phyloP scores from a whole-genome alignment of 2,113 vertebrate genomes.

The Zosterops hypoxanthus region DNA sequence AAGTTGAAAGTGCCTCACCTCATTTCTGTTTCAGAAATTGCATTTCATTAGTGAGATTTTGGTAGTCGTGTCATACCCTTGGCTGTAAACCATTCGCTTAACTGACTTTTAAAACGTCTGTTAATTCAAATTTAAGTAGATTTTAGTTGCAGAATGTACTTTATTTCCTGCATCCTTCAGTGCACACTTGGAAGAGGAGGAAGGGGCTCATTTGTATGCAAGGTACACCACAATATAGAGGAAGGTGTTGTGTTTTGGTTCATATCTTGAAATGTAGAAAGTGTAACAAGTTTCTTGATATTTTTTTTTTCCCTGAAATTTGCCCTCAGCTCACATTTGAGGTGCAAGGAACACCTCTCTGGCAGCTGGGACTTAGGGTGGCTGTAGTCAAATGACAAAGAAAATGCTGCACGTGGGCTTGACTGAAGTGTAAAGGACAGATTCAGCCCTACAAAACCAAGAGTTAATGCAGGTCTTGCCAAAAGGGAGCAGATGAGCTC shows the following conservation, averaged over 20 bases:
- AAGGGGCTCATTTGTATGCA: background rate
- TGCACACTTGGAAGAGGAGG: background rate
- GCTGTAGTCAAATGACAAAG: background rate
- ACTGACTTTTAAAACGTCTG: background rate
- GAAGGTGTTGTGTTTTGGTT: background rate
- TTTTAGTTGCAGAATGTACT: background rate
- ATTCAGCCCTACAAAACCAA: background rate
- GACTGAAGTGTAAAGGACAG: background rate
- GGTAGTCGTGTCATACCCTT: background rate
- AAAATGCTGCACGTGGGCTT: background rate
- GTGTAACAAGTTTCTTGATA: background rate
- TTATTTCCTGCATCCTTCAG: background rate
- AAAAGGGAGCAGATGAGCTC: background rate
- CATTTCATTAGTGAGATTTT: background rate
- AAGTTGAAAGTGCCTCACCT: background rate
- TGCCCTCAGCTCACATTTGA: background rate
- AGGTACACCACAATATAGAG: background rate
- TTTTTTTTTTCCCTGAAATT: background rate
- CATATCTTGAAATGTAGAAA: background rate
- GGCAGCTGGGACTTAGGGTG: background rate
- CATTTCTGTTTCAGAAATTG: background rate
- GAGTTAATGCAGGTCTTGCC: background rate
- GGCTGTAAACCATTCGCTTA: background rate
- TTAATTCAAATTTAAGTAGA: background rate
- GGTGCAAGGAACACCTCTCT: background rate